Evolutionary conservation across 30 jellyfish, hydroid and myxozoan genomes (phyloP).

Genomic region (Morbakka virulenta): DNA sequence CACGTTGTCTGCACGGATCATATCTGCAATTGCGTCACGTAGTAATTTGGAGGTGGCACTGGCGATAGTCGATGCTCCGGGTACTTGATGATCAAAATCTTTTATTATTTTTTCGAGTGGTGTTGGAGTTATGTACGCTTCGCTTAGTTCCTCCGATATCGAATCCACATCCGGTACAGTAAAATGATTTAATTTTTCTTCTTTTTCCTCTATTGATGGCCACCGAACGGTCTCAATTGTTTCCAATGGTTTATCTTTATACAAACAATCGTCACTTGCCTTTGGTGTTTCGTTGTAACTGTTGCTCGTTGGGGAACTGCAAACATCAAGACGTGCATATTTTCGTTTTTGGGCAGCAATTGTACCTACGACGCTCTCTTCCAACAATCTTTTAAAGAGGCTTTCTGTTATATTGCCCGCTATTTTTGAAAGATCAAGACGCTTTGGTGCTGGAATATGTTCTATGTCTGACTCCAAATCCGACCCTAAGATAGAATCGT

Average conservation of each 20-base stretch:
- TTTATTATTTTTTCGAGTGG: background rate
- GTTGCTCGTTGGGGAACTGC: background rate
- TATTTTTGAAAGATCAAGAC: slow-evolving; percentile 50
- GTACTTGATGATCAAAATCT: background rate
- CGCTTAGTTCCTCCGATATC: slow-evolving; percentile 21
- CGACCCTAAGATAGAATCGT: background rate
- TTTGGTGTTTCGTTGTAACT: slow-evolving; percentile 1
- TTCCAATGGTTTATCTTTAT: too few species aligned
- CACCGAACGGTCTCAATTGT: too few species aligned
- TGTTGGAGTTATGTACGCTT: slow-evolving; percentile 58
- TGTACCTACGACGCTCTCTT: slow-evolving; percentile 39
- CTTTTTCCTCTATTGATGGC: slow-evolving; percentile 50
- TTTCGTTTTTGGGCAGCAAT: background rate
- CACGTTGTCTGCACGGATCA: slow-evolving; percentile 24
- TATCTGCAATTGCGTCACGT: slow-evolving; percentile 48
- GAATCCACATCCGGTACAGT: slow-evolving; percentile 22
- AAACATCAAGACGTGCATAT: background rate
- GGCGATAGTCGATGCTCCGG: background rate
- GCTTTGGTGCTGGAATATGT: slow-evolving; percentile 49
- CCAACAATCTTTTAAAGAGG: slow-evolving; percentile 47
- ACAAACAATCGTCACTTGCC: slow-evolving; percentile 9
- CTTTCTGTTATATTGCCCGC: slow-evolving; percentile 85
- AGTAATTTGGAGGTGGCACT: slow-evolving; percentile 7
- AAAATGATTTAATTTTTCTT: slow-evolving; percentile 42
- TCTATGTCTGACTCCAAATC: slow-evolving; percentile 42